phyloP scores from a whole-genome alignment of 2,888 invertebrate species.

The Microctonus brassicae region DNA sequence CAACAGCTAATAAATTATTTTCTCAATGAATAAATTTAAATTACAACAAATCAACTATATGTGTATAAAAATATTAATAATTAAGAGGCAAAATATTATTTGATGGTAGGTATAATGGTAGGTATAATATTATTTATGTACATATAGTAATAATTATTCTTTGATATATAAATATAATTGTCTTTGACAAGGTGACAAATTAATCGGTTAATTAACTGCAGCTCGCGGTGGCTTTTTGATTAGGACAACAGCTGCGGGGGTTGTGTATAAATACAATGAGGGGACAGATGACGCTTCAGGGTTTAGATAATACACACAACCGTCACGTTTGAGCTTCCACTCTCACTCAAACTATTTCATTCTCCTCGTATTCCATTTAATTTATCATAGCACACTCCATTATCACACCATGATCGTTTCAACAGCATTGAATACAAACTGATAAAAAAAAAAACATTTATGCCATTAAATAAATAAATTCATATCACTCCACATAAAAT shows the following conservation, averaged over 20 bases:
- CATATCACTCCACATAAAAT: neutral
- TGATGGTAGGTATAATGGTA: too few species aligned
- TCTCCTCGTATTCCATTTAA: slow-evolving; percentile 27
- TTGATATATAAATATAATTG: too few species aligned
- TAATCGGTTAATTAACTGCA: slow-evolving; percentile 39
- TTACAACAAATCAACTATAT: too few species aligned
- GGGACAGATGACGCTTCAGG: slow-evolving; percentile 42
- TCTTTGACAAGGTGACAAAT: slow-evolving; percentile 23
- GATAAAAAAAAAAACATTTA: neutral
- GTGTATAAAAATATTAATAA: too few species aligned
- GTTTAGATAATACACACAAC: neutral
- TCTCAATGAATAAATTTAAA: neutral
- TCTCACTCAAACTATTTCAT: neutral
- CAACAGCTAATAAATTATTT: too few species aligned
- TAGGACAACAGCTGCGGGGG: slow-evolving; percentile 40
- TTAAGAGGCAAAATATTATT: too few species aligned
- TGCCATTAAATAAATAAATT: neutral
- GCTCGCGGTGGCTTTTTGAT: slow-evolving; percentile 24
- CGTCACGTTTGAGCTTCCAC: neutral
- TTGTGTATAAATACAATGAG: slow-evolving; percentile 30
- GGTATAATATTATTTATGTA: too few species aligned
- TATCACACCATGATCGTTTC: slow-evolving; percentile 58
- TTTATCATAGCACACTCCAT: slow-evolving; percentile 47
- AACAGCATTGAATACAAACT: slow-evolving; percentile 44
- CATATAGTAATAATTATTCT: too few species aligned